Evolutionary conservation across 2,113 vertebrate genomes (phyloP), one percentile per base, ranked within the genome.

Genomic region (Notiomystis cincta): DNA sequence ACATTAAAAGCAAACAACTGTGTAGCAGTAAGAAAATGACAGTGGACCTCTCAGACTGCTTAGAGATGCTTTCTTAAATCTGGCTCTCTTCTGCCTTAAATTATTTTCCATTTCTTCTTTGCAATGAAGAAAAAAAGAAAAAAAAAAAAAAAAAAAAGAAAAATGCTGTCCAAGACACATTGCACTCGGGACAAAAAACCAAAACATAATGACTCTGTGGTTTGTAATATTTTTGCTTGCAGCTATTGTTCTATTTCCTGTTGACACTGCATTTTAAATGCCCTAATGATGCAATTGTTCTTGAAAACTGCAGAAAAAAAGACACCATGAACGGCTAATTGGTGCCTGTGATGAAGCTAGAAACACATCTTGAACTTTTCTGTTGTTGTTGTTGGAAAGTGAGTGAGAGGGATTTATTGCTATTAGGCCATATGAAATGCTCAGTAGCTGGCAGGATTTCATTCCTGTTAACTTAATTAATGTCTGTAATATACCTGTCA

Each of bases 201-300:
- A 19, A 70, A 61, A 90, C 33, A 89, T 77, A 96, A 94, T 30
- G 66, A 33, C 75, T 94, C 58, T 22, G 38, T 27, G 65, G 62
- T 90, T 95, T 92, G 57, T 87, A 79, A 92, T 73, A 69, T 88
- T 89, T 95, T 85, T 94, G 72, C 64, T 97, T 87, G 94, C 91
- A 97, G 77, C 58, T 97, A 85, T 96, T 90, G 93, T 97, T 97
- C 60, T 92, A 72, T 97, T 97, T 98, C 95, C 90, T 97, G 97
- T 96, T 69, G 67, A 97, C 94, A 87, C 61, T 79, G 97, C 96
- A 96, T 92, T 97, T 97, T 96, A 95, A 96, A 91, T 42, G 31
- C 79, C 90, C 79, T 98, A 98, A 97, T 96, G 96, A 97, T 96
- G 97, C 95, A 97, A 97, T 95, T 96, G 97, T 93, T 97, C 97